Conservation (phyloP, 23 tunicate genomes). For the Phallusia fumigata region DNA sequence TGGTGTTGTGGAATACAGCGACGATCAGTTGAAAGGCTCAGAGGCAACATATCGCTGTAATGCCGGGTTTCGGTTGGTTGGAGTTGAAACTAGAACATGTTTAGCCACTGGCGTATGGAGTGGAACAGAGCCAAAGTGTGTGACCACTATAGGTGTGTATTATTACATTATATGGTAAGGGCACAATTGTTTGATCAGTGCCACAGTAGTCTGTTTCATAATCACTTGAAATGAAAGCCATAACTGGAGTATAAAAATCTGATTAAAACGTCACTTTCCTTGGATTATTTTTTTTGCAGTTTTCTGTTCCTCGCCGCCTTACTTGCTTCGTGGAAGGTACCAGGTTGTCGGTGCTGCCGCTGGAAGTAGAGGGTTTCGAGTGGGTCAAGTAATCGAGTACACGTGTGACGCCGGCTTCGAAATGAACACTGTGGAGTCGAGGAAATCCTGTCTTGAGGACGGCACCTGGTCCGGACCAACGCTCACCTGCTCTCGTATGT, state of each 20-base stretch:
- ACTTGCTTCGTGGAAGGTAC: background rate
- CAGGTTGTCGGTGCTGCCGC: background rate
- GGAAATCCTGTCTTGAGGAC: conserved; percentile 14
- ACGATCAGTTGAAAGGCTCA: background rate
- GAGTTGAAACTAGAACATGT: conserved; percentile 7
- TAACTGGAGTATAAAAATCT: background rate
- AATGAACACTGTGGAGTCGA: background rate
- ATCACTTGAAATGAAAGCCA: background rate
- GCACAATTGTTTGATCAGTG: no score
- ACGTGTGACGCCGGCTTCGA: background rate
- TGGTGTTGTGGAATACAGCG: no score
- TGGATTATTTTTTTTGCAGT: no score
- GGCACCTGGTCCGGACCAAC: conserved; percentile 27
- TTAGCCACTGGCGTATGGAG: conserved; percentile 30
- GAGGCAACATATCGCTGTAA: background rate
- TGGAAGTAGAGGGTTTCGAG: background rate
- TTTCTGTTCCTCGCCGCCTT: background rate
- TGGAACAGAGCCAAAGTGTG: conserved; percentile 6
- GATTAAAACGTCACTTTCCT: no score
- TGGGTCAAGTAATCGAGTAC: background rate
- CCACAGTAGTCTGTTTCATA: no score
- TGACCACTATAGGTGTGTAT: background rate
- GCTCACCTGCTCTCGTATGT: background rate
- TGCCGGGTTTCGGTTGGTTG: background rate
- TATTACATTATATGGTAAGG: no score